Conservation (phyloP, 2,113 vertebrate species). For the Sclerurus mexicanus region DNA sequence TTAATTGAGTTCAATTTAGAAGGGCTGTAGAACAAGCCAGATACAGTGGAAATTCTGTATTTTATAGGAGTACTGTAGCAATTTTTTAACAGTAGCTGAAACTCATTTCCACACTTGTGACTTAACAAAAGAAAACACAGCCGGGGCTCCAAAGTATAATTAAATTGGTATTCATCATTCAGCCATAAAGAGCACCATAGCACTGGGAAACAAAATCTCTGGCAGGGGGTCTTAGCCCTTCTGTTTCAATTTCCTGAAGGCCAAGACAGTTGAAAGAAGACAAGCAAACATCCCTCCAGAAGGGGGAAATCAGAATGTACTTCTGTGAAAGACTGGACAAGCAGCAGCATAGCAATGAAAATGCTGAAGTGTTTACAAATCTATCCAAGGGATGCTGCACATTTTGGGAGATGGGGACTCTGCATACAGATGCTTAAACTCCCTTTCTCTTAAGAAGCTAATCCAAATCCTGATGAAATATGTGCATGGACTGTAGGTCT, state of each 20-base stretch:
- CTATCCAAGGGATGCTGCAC: background rate
- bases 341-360: background rate
- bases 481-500: background rate
- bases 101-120: constrained; percentile 40
- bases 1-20: constrained; percentile 34
- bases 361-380: background rate
- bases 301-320: background rate
- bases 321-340: background rate
- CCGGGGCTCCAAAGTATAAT: constrained; percentile 17
- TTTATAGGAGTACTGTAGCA: background rate
- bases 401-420: background rate
- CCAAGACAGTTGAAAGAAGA: background rate
- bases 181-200: background rate
- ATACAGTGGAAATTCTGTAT: constrained; percentile 7
- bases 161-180: constrained; percentile 36
- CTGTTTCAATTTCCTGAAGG: constrained; percentile 34
- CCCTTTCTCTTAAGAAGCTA: background rate
- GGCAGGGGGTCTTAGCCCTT: background rate
- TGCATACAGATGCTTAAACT: background rate
- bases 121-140: constrained; percentile 35
- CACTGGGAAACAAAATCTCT: constrained; percentile 4
- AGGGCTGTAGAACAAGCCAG: constrained; percentile 14
- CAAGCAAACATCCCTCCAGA: constrained; percentile 8
- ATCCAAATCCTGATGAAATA: background rate
- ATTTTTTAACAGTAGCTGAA: constrained; percentile 25